Base-by-base conservation (phyloP, 2,888 invertebrate species). In the Scaptomyza parva region DNA sequence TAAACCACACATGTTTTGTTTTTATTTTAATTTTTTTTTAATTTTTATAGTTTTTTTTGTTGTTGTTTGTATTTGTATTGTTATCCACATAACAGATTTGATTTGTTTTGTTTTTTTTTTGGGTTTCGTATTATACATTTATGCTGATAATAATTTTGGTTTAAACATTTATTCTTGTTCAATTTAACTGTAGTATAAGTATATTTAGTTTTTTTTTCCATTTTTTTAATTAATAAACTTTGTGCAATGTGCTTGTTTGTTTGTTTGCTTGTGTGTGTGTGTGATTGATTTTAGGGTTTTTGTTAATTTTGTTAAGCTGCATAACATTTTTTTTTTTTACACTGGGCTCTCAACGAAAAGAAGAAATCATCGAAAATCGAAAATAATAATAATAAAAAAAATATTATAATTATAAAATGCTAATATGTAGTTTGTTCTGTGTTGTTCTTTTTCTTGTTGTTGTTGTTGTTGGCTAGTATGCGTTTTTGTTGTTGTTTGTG, bases 381-480 rank as follows among this genome's bases (percentile, higher is more conserved):
- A n/a, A n/a, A n/a, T 24, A 30, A 55, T 54, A 43, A 53, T 43
- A 43, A 48, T 58, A 52, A 54, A 70, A 61, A 70, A 62, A 33
- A 57, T 9, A 37, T 37, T 3, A 55, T 63, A 54, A 54, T 50
- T 52, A 57, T 62, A 73, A 71, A 85, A 82, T 78, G 82, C 63
- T 55, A 44, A 53, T 20, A 67, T 66, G 37, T 65, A 58, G 52
- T 75, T 68, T 64, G 12, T 41, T 71, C 20, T 39, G 48, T 22
- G 41, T 60, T 63, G 8, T 43, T 69, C n/a, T n/a, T n/a, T n/a
- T n/a, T n/a, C n/a, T n/a, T n/a, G n/a, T 35, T 53, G 20, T 53
- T 59, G 58, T 58, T 67, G 59, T 55, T 71, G 66, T 79, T 84
- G 88, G 88, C 88, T 87, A 84, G 83, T 84, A 84, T 87, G 74